Base-by-base conservation (phyloP, 2,113 vertebrate genomes). In the Telmatochromis brichardi region DNA sequence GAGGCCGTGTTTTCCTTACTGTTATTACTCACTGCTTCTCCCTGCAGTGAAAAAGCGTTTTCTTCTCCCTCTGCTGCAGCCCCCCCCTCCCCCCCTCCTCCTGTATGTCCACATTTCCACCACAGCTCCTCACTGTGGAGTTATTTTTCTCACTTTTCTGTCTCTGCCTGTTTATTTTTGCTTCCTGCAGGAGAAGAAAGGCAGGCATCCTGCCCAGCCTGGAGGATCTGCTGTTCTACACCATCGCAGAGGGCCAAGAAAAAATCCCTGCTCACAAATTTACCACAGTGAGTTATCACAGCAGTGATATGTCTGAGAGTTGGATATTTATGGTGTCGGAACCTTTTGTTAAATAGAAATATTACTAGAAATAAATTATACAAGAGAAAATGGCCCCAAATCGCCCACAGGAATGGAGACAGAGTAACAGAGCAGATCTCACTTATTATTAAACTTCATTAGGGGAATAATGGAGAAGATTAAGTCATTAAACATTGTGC, bases 171-270 rank as follows among this genome's bases (percentile, higher is more conserved):
- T 80, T 78, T 78, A 33, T 78, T 78, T 78, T 51, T 31, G 42
- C 84, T 26, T 84, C 63, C 89, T 86, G 65, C 95, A 99, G 99
- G 96, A 99, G 98, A 97, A 95, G 97, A 57, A 98, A 99, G 89
- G 97, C 98, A 82, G 98, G 98, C 90, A 97, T 99, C 82, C 96
- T 99, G 89, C 99, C 99, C 92, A 99, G 98, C 81, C 97, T 99
- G 96, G 99, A 99, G 95, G 99, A 99, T 95, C 97, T 99, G 37
- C 97, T 99, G 81, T 99, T 99, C 95, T 99, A 99, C 95, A 99
- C 99, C 86, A 99, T 99, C 90, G 99, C 98, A 42, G 99, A 99
- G 96, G 99, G 99, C 85, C 98, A 99, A 95, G 99, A 99, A 90
- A 99, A 98, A 95, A 99, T 99, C 96, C 98, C 99, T 3, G 98